A percentile compares a stretch with the other conserved stretches of the same genome.
Conservation (phyloP, 2,888 invertebrate species). For the Boloria selene region DNA sequence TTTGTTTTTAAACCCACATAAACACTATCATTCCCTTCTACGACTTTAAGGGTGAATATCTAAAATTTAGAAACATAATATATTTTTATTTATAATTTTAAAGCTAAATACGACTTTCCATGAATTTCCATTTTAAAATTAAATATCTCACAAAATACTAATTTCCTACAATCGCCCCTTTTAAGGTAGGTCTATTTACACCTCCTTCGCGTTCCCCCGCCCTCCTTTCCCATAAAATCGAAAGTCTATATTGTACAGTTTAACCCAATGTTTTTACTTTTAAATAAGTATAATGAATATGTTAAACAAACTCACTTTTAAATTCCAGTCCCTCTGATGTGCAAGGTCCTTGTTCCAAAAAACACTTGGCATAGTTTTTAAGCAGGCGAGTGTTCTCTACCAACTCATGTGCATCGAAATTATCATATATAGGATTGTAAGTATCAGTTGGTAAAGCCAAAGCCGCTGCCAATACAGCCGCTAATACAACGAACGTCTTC, state of each 20-base stretch:
- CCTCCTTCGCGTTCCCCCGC: no score
- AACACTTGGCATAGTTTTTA: conserved; percentile 86
- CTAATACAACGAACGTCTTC: conserved; percentile 42
- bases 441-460: conserved; percentile 64
- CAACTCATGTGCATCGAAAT: conserved; percentile 85
- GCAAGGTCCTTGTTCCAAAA: conserved; percentile 85
- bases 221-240: no score
- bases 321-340: conserved; percentile 87
- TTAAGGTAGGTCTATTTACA: no score
- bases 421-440: conserved; percentile 86
- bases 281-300: not conserved
- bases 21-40: no score
- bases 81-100: not conserved
- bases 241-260: no score
- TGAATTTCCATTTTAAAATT: no score
- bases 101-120: not conserved
- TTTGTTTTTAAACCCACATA: no score
- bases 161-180: no score
- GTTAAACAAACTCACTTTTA: conserved; percentile 80
- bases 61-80: no score
- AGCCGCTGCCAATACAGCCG: conserved; percentile 49
- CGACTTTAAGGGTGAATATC: no score
- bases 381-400: conserved; percentile 84
- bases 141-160: no score
- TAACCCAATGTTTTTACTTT: no score